These are phyloP conservation scores for Python bivittatus DNA, from an alignment of 2,113 vertebrate genomes.

Conservation along the genomic window DNA sequence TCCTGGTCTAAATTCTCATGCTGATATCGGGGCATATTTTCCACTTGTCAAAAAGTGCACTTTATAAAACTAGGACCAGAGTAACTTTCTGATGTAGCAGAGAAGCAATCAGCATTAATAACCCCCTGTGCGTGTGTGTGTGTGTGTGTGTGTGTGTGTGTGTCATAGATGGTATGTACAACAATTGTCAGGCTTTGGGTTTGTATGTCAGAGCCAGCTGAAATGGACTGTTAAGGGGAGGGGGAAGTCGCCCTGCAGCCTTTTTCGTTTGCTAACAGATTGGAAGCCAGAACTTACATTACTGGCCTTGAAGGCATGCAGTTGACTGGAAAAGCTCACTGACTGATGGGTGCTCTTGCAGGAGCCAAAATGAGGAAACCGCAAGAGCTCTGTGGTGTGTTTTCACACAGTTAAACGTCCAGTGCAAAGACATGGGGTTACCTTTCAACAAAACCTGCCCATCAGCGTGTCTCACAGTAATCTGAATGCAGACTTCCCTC, in stretches of 20 bases:
- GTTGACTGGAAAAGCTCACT: conserved; percentile 42
- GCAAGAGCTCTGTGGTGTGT: conserved; percentile 53
- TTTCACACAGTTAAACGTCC: conserved; percentile 42
- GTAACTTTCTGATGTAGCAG: background rate
- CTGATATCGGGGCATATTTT: background rate
- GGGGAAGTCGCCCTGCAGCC: background rate
- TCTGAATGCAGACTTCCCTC: conserved; percentile 59
- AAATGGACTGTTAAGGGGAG: conserved; percentile 9
- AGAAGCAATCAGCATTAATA: background rate
- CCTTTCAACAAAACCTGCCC: conserved; percentile 38
- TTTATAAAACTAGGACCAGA: background rate
- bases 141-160: background rate
- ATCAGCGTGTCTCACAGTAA: conserved; percentile 51
- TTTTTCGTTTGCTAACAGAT: conserved; percentile 38
- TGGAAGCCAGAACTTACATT: conserved; percentile 41
- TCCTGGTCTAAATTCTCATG: background rate
- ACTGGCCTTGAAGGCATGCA: conserved; percentile 34
- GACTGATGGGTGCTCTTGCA: conserved; percentile 49
- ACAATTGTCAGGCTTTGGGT: background rate
- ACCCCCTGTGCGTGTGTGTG: background rate
- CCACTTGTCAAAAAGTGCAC: background rate
- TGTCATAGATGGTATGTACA: background rate
- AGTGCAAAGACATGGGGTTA: conserved; percentile 20
- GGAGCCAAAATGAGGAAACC: conserved; percentile 52
- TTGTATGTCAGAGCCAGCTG: background rate